These are phyloP conservation scores for Nowickia ferox DNA, from an alignment of 2,888 invertebrate species.

Conservation along the genomic window DNA sequence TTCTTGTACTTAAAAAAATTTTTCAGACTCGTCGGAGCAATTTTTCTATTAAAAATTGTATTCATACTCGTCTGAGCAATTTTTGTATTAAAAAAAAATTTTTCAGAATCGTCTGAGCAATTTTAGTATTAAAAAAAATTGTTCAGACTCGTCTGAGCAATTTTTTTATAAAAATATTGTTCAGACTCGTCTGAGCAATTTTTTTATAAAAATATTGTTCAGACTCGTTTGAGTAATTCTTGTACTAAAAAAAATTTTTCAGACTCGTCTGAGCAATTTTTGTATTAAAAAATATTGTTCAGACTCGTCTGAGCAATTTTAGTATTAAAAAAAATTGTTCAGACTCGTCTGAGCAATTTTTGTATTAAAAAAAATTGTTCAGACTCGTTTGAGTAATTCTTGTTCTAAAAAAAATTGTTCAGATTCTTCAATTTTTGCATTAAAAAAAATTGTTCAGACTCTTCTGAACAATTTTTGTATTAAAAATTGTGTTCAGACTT, in stretches of 20 bases:
- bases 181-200: neutral
- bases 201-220: neutral
- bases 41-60: neutral
- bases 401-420: neutral
- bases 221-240: neutral
- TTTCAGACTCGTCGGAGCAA: neutral
- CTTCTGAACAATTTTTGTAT: neutral
- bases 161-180: neutral
- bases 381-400: too few relatives aligned
- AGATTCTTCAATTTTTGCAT: neutral
- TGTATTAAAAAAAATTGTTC: too few relatives aligned
- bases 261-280: neutral
- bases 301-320: too few relatives aligned
- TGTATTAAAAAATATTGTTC: too few relatives aligned
- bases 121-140: neutral
- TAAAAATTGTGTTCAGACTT: neutral
- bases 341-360: too few relatives aligned
- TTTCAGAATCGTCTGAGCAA: neutral
- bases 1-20: neutral
- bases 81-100: neutral
- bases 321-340: neutral
- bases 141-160: constrained; percentile 2
- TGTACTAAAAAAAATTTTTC: neutral
- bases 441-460: neutral
- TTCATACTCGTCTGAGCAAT: neutral